phyloP scores from a whole-genome alignment of 2,888 invertebrate genomes.

The Lepidonotus clava region DNA sequence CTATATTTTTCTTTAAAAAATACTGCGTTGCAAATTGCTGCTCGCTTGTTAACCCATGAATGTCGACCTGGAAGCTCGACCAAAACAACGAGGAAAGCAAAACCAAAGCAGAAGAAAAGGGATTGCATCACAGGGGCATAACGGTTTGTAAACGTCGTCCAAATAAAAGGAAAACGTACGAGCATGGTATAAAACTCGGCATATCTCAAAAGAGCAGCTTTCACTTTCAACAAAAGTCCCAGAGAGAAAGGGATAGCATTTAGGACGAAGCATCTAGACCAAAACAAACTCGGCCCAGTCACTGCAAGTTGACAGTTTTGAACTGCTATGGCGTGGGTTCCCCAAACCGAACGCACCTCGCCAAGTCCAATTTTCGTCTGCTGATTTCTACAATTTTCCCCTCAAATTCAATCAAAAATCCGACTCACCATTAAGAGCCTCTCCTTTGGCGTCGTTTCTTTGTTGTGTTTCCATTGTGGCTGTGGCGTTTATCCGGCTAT shows the following conservation, averaged over 20 bases:
- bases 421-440: constrained; percentile 7
- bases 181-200: no score
- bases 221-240: no score
- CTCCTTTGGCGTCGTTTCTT: constrained; percentile 42
- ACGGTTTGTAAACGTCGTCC: no score
- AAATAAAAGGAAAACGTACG: no score
- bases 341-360: not conserved
- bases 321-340: constrained; percentile 2
- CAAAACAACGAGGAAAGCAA: not conserved
- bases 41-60: no score
- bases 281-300: not conserved
- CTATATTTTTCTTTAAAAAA: no score
- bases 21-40: no score
- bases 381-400: not conserved
- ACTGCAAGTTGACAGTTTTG: not conserved
- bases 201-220: no score
- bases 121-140: no score
- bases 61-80: no score
- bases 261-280: no score
- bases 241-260: no score
- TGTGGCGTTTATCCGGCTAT: not conserved
- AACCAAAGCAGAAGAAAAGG: not conserved
- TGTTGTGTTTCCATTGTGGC: constrained; percentile 19
- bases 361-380: not conserved
- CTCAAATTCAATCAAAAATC: not conserved